Percentiles rank a stretch among this genome's conserved stretches.
These are phyloP conservation scores for Rhaphigaster nebulosa DNA, from an alignment of 2,888 invertebrate genomes.

Conservation along the genomic window DNA sequence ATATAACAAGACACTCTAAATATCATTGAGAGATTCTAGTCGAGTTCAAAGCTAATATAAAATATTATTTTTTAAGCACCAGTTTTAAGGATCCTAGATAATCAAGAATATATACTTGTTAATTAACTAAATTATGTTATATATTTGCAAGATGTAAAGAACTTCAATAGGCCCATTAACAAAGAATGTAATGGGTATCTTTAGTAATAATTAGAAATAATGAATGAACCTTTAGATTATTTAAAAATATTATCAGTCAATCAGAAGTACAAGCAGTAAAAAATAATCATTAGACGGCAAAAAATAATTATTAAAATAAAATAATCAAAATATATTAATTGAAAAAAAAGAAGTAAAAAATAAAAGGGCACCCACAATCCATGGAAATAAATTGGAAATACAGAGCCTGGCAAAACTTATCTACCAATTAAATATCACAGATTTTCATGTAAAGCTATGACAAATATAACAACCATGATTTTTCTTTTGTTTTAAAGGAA, in stretches of 20 bases:
- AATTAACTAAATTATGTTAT: too few species aligned
- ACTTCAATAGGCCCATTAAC: not conserved
- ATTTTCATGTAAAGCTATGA: not conserved
- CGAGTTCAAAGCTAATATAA: too few species aligned
- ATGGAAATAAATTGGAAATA: conserved; percentile 60
- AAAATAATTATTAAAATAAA: not conserved
- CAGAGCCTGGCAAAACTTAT: conserved; percentile 59
- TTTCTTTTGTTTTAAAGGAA: not conserved
- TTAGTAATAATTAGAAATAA: not conserved
- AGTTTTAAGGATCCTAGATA: not conserved
- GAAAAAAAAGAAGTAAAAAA: not conserved
- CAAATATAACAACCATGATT: not conserved
- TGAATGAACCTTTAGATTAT: not conserved
- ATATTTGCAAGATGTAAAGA: too few species aligned
- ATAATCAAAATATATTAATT: not conserved
- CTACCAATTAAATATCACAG: conserved; percentile 52
- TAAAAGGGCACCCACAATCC: conserved; percentile 51
- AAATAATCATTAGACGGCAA: not conserved
- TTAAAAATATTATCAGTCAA: not conserved
- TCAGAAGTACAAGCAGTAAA: not conserved
- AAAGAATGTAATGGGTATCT: not conserved
- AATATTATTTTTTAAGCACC: not conserved
- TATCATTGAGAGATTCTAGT: too few species aligned
- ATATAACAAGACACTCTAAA: too few species aligned
- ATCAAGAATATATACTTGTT: too few species aligned